phyloP scores from a whole-genome alignment of 2,888 invertebrate species.

The Drosophila meridiana region DNA sequence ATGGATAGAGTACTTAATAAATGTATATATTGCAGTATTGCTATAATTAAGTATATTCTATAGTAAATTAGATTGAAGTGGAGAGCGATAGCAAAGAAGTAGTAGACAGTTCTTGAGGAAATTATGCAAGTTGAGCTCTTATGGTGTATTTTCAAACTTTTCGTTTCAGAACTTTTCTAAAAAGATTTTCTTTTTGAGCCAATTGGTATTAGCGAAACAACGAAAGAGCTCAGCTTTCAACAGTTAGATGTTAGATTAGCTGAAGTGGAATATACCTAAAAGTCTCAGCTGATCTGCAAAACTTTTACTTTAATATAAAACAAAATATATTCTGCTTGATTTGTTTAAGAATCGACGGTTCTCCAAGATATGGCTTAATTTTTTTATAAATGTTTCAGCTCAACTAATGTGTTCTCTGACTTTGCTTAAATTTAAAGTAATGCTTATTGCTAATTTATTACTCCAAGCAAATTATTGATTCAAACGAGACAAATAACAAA shows the following conservation, averaged over 20 bases:
- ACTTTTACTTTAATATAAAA: no score
- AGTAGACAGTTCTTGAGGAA: conserved; percentile 51
- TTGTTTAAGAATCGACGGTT: not conserved
- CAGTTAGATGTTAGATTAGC: conserved; percentile 2
- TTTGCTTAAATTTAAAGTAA: conserved; percentile 10
- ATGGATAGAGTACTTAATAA: conserved; percentile 26
- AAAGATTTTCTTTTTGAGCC: conserved; percentile 31
- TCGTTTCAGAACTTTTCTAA: conserved; percentile 8
- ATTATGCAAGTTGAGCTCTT: conserved; percentile 70
- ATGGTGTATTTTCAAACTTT: conserved; percentile 16
- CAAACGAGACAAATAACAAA: conserved; percentile 64
- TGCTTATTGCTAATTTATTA: conserved; percentile 31
- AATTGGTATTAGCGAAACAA: conserved; percentile 33
- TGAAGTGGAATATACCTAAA: conserved; percentile 27
- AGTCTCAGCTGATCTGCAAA: no score
- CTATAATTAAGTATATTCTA: conserved; percentile 22
- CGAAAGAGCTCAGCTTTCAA: conserved; percentile 64
- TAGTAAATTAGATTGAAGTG: conserved; percentile 30
- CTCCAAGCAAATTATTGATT: conserved; percentile 59
- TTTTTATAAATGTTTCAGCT: no score
- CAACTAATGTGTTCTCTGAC: not conserved
- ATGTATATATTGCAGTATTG: conserved; percentile 29
- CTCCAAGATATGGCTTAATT: no score
- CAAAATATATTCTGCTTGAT: no score
- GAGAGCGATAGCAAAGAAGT: conserved; percentile 51